Evolutionary conservation across 2,888 invertebrate genomes (phyloP), one percentile per base, ranked within the genome.

Genomic region (Scaptomyza polygonia): DNA sequence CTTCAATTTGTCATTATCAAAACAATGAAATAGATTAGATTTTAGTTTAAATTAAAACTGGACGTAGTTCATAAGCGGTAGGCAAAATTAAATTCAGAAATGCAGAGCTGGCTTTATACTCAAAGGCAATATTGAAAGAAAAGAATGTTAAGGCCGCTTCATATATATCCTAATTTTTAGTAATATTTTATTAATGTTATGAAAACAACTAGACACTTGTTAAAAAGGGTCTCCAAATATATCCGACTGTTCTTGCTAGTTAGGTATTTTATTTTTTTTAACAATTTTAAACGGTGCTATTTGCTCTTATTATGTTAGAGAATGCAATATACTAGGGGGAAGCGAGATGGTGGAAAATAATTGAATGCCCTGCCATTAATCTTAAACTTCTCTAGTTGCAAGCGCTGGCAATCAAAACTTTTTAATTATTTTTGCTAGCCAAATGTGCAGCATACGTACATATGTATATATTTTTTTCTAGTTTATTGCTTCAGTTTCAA

Each of bases 331-430:
- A 44, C 2, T 3, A 42, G 21, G 6, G 6, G 11, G 3, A 44
- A 32, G 14, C 12, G 36, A 9, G 40, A 40, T 3, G 12, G 18
- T 25, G 42, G 18, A 43, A n/a, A 42, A 42, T 39, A 53, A 44
- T 25, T 16, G 59, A 63, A 74, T 67, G 43, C 25, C 55, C 53
- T 53, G 47, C 57, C 58, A 75, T 67, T 72, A 72, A 72, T 76
- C 59, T 65, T 11, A 55, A 66, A 75, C 65, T 67, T 67, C 39
- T 42, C 48, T 61, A 65, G 54, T 70, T 34, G 51, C 57, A 58
- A 48, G 39, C 47, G 47, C 44, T 62, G 48, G 62, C 69, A 84
- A 77, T 87, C 67, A 85, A 85, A 85, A 77, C 52, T 85, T 86
- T 55, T 72, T 71, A 79, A 80, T 83, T 80, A 73, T 83, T 70